A percentile compares a stretch with the other conserved stretches of the same genome.
These are phyloP conservation scores for Hephaestus fuliginosus DNA, from an alignment of 2,797 vertebrate species.

Conservation along the genomic window DNA sequence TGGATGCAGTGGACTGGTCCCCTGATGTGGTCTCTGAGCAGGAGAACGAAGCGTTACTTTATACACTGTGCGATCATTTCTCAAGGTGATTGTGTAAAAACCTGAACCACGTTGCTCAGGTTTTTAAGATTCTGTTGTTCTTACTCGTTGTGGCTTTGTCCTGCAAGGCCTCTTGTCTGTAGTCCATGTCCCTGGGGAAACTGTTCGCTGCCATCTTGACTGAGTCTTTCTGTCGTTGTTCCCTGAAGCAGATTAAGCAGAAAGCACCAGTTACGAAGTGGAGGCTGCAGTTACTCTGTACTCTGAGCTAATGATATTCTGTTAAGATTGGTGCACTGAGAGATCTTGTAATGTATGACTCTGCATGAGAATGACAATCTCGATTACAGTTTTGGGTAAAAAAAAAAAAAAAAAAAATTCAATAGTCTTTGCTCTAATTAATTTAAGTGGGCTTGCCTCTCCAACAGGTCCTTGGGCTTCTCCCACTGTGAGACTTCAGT, in stretches of 20 bases:
- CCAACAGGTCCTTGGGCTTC: constrained; percentile 99
- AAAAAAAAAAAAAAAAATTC: neutral
- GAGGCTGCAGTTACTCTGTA: neutral
- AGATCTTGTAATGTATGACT: neutral
- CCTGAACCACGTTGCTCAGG: neutral
- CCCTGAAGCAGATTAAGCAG: constrained; percentile 83
- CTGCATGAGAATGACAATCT: neutral
- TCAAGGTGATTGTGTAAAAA: neutral
- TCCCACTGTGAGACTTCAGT: constrained; percentile 99
- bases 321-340: neutral
- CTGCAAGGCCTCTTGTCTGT: constrained; percentile 99
- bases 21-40: constrained; percentile 89
- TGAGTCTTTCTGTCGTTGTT: constrained; percentile 97
- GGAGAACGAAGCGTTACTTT: neutral
- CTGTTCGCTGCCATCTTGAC: constrained; percentile 95
- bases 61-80: neutral
- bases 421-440: neutral
- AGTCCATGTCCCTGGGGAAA: constrained; percentile 99
- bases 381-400: neutral
- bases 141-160: constrained; percentile 88
- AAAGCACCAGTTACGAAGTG: constrained; percentile 10
- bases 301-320: neutral
- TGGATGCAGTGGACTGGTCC: constrained; percentile 91
- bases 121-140: constrained; percentile 3
- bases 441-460: constrained; percentile 87